Evolutionary conservation across 2,888 invertebrate species (phyloP), one percentile per base, ranked within the genome.

Genomic region (Pachydiplax longipennis): DNA sequence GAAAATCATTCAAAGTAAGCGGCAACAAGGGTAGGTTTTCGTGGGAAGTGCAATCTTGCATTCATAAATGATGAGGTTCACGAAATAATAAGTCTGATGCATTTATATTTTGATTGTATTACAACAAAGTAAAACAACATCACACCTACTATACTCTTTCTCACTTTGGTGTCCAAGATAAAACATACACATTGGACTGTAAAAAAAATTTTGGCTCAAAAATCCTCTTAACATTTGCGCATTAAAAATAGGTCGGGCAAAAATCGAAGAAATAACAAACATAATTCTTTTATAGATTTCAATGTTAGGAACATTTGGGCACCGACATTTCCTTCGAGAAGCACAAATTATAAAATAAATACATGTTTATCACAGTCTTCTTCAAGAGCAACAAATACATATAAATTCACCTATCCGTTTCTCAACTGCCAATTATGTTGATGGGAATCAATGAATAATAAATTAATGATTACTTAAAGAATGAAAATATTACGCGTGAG

Each of bases 321-420:
- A 87, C 87, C 8, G 65, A 61, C 87, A 87, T 87, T 87, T 87
- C 31, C 65, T 65, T 37, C 37, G 61, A 87, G 87, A 58, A 61
- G 87, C 87, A 65, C 87, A 87, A 87, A 87, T 61, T 87, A 87
- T 61, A 87, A 87, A 87, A 87, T 87, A 87, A 87, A 87, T 87
- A 87, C 61, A 87, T 65, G 61, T 87, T 87, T 87, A 87, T 87
- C 87, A 87, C 87, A 87, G 87, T 87, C 87, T 65, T 87, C 87
- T 37, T 87, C 58, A 87, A 87, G 87, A 87, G 87, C 87, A 87
- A 87, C 87, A 87, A 87, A 61, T 87, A 87, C 87, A 87, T 87
- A 87, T 65, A 37, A 61, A 87, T 87, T 87, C 87, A 87, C 87
- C 61, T 22, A 37, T 61, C 22, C 65, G 31, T 37, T 37, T 87